Conservation (phyloP, 2,797 vertebrate species). For the Zenarchopterus dispar region DNA sequence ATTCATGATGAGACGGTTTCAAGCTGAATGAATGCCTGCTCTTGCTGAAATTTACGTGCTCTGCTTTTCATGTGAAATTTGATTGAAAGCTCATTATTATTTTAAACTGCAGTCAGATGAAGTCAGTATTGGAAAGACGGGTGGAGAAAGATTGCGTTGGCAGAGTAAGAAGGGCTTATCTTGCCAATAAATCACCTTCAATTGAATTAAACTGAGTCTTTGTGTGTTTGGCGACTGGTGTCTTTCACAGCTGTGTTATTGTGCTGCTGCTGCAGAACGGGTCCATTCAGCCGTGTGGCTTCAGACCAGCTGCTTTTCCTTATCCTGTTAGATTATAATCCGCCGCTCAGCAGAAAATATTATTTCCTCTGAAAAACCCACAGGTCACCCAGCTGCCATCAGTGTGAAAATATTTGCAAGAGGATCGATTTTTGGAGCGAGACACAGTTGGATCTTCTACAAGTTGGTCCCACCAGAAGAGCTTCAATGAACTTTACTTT, state of each 20-base stretch:
- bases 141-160: conserved; percentile 10
- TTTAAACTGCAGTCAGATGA: neutral
- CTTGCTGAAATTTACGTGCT: neutral
- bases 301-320: conserved; percentile 41
- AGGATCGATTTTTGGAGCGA: no score
- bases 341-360: conserved; percentile 12
- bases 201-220: conserved; percentile 34
- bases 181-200: conserved; percentile 28
- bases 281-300: conserved; percentile 12
- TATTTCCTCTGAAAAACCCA: neutral
- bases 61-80: neutral
- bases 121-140: neutral
- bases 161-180: conserved; percentile 32
- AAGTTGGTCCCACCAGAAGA: no score
- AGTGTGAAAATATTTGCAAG: no score
- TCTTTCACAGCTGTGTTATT: conserved; percentile 26
- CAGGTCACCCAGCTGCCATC: no score
- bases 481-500: no score
- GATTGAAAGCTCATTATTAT: neutral
- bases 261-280: conserved; percentile 26
- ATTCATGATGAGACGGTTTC: neutral
- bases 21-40: neutral
- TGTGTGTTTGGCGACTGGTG: conserved; percentile 6
- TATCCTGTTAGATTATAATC: conserved; percentile 33
- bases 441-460: no score